A percentile compares a stretch with the other conserved stretches of the same genome.
phyloP scores from a whole-genome alignment of 2,113 vertebrate genomes.

The Acinonyx jubatus region DNA sequence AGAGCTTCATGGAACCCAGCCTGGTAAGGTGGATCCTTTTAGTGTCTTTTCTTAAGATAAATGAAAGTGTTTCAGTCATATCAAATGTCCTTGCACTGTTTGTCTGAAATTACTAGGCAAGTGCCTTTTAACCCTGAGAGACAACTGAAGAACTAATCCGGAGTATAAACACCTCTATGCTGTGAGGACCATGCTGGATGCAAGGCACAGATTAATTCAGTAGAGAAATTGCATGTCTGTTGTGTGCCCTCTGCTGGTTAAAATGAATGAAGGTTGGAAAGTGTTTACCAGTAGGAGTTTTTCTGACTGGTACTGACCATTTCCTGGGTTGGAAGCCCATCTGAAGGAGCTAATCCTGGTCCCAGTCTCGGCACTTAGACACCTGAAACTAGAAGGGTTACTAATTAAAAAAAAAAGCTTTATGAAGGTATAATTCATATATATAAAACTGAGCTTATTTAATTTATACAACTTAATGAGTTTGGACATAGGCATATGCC shows the following conservation, averaged over 20 bases:
- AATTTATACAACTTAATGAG: neutral
- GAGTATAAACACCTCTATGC: neutral
- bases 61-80: neutral
- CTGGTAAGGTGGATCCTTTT: neutral
- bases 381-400: neutral
- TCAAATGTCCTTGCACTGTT: neutral
- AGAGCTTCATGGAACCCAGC: neutral
- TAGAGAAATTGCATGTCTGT: neutral
- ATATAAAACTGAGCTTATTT: neutral
- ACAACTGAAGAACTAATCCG: neutral
- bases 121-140: slow-evolving; percentile 41
- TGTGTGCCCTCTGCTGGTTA: slow-evolving; percentile 62
- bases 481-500: neutral
- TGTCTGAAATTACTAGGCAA: slow-evolving; percentile 31
- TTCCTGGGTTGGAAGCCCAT: neutral
- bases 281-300: neutral
- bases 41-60: neutral
- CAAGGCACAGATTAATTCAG: neutral
- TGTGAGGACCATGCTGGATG: neutral
- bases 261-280: neutral
- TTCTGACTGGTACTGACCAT: neutral
- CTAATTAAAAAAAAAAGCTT: neutral
- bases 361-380: neutral
- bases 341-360: slow-evolving; percentile 9
- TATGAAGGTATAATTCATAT: neutral